Evolutionary conservation across 2,888 invertebrate genomes (phyloP), one percentile per base, ranked within the genome.

Genomic region (Drosophila subsilvestris): DNA sequence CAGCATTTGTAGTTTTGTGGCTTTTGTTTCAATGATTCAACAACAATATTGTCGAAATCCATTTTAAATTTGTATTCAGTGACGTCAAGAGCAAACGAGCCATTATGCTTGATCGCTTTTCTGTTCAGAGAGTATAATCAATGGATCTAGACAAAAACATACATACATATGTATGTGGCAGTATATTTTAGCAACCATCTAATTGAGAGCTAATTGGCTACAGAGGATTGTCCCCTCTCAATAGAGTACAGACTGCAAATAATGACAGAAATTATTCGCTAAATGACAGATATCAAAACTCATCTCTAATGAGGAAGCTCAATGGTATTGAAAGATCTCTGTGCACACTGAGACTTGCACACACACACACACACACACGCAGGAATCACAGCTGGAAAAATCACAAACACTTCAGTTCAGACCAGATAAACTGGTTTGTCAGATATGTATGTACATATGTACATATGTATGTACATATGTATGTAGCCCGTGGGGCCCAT

Each of bases 361-460:
- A 8, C 6, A 2, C 22, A 22, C 22, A 22, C 8, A 10, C 17
- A 37, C 20, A 32, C 42, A 43, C 37, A 57, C 42, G 51, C 49
- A 53, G 61, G 47, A 60, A 47, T 57, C 43, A 37, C 37, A 37
- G 61, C 62, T 68, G 76, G 74, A 73, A 71, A 79, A 76, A 78
- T 79, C 76, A 66, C 47, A 70, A 42, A 18, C 49, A 44, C 50
- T 65, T 79, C 71, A 68, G 80, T 73, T 63, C 32, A 57, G 77
- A 77, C 83, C 69, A 79, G 83, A 87, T 80, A 80, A 77, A 85
- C 86, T 77, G 77, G 84, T 85, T 81, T 72, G 7, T n/a, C 32
- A 51, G 62, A 66, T 56, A 45, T 45, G 12, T 44, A 27, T 27
- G 8, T 27, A 37, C 6, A 37, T 37, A 37, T 14, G 14, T 37